phyloP scores from a whole-genome alignment of 2,888 invertebrate genomes.

The Tachina fera region DNA sequence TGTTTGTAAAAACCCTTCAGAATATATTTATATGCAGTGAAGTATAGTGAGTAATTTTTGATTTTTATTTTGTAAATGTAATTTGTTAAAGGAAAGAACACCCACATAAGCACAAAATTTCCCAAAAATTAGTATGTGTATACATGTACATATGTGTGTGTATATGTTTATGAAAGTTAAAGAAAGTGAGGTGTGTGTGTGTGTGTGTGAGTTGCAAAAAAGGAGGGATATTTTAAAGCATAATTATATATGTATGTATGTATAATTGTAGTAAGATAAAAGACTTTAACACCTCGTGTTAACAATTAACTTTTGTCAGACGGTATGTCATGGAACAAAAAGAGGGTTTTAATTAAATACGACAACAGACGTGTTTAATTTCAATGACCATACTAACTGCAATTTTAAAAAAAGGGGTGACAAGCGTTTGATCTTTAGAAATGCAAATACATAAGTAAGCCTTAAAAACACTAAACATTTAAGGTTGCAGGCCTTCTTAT shows the following conservation, averaged over 20 bases:
- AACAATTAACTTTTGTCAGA: conserved; percentile 8
- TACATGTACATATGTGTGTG: not conserved
- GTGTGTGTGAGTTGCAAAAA: not conserved
- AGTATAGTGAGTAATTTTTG: conserved; percentile 15
- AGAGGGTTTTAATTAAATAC: conserved; percentile 21
- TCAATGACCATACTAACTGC: not conserved
- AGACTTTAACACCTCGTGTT: conserved; percentile 24
- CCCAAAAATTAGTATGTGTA: not conserved
- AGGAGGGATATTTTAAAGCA: not conserved
- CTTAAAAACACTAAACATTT: too few relatives aligned
- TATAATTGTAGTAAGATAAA: conserved; percentile 42
- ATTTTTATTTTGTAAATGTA: conserved; percentile 2
- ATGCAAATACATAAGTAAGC: too few relatives aligned
- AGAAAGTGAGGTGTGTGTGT: too few relatives aligned
- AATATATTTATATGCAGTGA: not conserved
- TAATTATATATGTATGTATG: not conserved
- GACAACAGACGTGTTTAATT: not conserved
- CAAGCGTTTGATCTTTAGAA: not conserved
- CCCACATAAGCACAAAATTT: not conserved
- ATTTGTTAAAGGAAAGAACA: not conserved
- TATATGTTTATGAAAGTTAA: not conserved
- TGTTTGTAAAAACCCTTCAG: not conserved
- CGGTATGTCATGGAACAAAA: not conserved
- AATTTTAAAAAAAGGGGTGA: not conserved
- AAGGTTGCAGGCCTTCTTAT: too few relatives aligned